Conservation (phyloP, 2,888 invertebrate genomes). For the Cosmopolites sordidus region DNA sequence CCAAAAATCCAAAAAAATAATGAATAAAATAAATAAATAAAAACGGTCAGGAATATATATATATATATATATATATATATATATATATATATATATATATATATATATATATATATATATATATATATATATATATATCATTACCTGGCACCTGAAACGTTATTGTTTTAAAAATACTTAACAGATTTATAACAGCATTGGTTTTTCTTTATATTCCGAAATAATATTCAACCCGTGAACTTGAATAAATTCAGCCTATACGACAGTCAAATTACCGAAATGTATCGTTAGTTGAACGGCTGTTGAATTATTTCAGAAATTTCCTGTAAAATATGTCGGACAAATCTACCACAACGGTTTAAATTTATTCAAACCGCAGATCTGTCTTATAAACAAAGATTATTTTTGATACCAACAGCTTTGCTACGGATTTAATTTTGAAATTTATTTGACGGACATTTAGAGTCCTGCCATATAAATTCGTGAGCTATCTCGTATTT, state of each 20-base stretch:
- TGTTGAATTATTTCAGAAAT: neutral
- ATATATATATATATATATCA: too few species aligned
- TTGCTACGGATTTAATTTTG: constrained; percentile 23
- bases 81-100: too few species aligned
- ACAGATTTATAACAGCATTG: too few species aligned
- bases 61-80: too few species aligned
- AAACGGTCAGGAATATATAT: too few species aligned
- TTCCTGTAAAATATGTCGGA: neutral
- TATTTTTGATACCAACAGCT: constrained; percentile 37
- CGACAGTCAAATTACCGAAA: neutral
- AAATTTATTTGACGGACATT: constrained; percentile 24
- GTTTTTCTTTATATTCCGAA: too few species aligned
- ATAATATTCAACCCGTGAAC: neutral
- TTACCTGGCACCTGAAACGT: too few species aligned
- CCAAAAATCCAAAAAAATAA: too few species aligned
- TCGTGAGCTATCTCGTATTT: neutral
- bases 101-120: too few species aligned
- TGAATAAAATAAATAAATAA: too few species aligned
- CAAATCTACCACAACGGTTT: neutral
- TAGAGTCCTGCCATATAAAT: constrained; percentile 2
- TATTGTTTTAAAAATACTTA: too few species aligned
- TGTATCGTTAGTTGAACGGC: neutral
- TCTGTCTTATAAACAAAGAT: constrained; percentile 38
- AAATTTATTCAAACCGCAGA: constrained; percentile 32
- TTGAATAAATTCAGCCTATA: neutral